phyloP scores from a whole-genome alignment of 2,888 invertebrate genomes.

The Caenorhabditis angaria region DNA sequence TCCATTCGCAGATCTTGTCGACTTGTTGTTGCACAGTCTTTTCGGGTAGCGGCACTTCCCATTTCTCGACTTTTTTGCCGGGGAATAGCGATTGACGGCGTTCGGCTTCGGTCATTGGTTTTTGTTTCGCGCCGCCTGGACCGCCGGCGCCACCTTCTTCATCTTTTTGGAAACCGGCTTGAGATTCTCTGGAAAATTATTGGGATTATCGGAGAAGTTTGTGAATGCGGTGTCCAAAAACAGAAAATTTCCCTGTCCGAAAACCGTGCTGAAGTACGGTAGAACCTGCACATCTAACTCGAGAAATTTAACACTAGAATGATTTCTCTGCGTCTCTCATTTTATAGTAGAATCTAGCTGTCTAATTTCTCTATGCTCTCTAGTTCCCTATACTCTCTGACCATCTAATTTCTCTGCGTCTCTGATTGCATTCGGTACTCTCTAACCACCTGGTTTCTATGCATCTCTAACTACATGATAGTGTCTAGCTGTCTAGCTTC shows the following conservation, averaged over 20 bases:
- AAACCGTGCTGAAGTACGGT: background rate
- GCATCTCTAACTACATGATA: too few species aligned
- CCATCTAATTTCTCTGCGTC: too few species aligned
- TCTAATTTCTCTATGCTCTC: too few species aligned
- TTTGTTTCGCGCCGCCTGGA: slow-evolving; percentile 18
- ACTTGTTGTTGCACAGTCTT: slow-evolving; percentile 76
- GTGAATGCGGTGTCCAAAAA: background rate
- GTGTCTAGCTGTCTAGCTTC: too few species aligned
- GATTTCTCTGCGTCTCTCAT: too few species aligned
- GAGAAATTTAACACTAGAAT: too few species aligned
- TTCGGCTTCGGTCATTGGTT: slow-evolving; percentile 55
- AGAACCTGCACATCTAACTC: background rate
- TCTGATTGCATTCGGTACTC: too few species aligned
- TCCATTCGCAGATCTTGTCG: slow-evolving; percentile 91
- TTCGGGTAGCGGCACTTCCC: slow-evolving; percentile 65
- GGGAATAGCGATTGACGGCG: slow-evolving; percentile 67
- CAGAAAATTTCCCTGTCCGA: background rate
- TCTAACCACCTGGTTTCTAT: too few species aligned
- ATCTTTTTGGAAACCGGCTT: slow-evolving; percentile 40
- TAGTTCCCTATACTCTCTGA: too few species aligned
- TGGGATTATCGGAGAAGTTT: background rate
- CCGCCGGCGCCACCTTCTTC: slow-evolving; percentile 6
- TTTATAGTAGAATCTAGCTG: too few species aligned
- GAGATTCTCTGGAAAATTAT: slow-evolving; percentile 36
- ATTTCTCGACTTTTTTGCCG: slow-evolving; percentile 69